These are phyloP conservation scores for Lepidurus apus DNA, from an alignment of 1,140 invertebrate genomes.

Conservation along the genomic window DNA sequence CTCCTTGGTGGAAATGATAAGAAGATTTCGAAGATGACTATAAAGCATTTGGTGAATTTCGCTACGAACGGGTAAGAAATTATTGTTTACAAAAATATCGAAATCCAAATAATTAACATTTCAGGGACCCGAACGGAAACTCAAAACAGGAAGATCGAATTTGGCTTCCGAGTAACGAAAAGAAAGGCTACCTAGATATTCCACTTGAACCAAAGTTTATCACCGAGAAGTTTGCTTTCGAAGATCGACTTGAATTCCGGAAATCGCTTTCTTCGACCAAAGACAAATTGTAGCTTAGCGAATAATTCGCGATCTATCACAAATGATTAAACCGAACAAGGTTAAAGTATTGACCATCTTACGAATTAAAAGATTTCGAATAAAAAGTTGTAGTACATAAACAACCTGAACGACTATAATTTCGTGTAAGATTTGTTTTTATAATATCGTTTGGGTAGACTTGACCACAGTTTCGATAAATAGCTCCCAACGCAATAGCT, in stretches of 20 bases:
- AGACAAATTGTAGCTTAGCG: too few species aligned
- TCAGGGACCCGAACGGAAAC: background rate
- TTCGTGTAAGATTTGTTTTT: too few species aligned
- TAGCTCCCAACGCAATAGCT: too few species aligned
- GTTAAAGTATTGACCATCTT: too few species aligned
- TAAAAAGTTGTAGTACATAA: too few species aligned
- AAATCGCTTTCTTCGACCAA: background rate
- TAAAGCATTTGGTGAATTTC: background rate
- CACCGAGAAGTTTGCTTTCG: background rate
- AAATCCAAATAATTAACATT: background rate
- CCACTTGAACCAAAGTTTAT: background rate
- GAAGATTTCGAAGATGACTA: background rate
- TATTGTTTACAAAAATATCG: background rate
- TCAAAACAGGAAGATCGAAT: background rate
- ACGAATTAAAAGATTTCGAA: too few species aligned
- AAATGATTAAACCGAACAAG: too few species aligned
- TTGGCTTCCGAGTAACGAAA: background rate
- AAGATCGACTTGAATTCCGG: background rate
- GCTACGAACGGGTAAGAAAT: background rate
- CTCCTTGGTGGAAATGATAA: background rate
- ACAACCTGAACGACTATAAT: too few species aligned
- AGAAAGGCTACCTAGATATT: background rate
- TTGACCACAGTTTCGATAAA: too few species aligned
- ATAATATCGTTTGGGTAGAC: too few species aligned
- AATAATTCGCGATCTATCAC: too few species aligned